phyloP scores from a whole-genome alignment of 2,797 vertebrate genomes.

The Sebastes melanostomus region DNA sequence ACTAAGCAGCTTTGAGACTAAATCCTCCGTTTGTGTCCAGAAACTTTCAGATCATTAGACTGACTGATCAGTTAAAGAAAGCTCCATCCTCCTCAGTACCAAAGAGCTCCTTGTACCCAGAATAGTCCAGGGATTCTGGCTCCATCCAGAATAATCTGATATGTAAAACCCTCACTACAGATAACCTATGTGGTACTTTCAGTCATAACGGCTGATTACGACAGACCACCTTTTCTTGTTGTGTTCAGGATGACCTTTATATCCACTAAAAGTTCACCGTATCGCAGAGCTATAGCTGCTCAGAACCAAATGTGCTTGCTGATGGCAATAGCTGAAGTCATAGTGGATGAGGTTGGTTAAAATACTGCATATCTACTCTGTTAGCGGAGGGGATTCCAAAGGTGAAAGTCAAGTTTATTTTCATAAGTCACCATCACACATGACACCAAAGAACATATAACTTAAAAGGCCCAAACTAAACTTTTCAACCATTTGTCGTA shows the following conservation, averaged over 20 bases:
- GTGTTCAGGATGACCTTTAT: constrained; percentile 58
- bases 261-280: constrained; percentile 56
- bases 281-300: background rate
- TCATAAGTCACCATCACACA: constrained; percentile 1
- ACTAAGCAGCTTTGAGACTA: background rate
- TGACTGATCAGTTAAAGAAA: constrained; percentile 2
- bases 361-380: constrained; percentile 10
- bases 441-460: background rate
- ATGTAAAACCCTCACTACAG: constrained; percentile 3
- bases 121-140: constrained; percentile 14
- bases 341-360: constrained; percentile 7
- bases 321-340: constrained; percentile 28
- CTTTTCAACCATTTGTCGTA: background rate
- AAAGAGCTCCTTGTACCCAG: background rate
- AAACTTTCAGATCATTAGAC: background rate
- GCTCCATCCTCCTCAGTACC: background rate
- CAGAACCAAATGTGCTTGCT: constrained; percentile 1
- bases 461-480: background rate
- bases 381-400: background rate
- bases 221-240: constrained; percentile 41
- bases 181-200: constrained; percentile 44
- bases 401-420: constrained; percentile 25
- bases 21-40: background rate
- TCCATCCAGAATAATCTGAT: background rate
- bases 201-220: constrained; percentile 38